These are phyloP conservation scores for Dastarcus helophoroides DNA, from an alignment of 2,888 invertebrate species.

Conservation along the genomic window DNA sequence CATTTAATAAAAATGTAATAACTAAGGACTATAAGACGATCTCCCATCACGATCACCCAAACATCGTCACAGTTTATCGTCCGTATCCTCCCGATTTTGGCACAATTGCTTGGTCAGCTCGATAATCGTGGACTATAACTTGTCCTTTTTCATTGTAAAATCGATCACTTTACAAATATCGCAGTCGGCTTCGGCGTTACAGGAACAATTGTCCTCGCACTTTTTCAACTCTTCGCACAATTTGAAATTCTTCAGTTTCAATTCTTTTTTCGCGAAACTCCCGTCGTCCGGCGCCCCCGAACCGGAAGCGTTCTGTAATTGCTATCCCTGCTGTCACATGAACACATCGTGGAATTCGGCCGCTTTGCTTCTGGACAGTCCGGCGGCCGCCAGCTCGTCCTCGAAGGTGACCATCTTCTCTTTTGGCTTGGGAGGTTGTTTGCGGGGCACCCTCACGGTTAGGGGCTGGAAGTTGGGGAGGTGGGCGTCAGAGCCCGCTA, in stretches of 20 bases:
- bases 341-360: conserved; percentile 58
- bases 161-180: conserved; percentile 36
- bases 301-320: conserved; percentile 19
- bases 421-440: conserved; percentile 41
- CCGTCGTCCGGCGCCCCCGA: conserved; percentile 20
- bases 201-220: conserved; percentile 35
- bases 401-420: conserved; percentile 76
- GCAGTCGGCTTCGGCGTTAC: conserved; percentile 35
- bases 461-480: conserved; percentile 31
- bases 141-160: conserved; percentile 35
- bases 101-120: no score
- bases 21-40: no score
- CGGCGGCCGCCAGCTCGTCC: conserved; percentile 43
- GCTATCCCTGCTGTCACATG: conserved; percentile 57
- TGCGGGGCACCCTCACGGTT: conserved; percentile 31
- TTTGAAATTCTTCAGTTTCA: conserved; percentile 33
- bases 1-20: no score
- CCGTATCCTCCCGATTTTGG: no score
- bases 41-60: no score
- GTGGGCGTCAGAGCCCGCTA: conserved; percentile 45
- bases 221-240: conserved; percentile 35
- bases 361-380: conserved; percentile 32
- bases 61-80: no score
- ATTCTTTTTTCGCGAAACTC: conserved; percentile 28
- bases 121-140: conserved; percentile 22